These are phyloP conservation scores for Noctua pronuba DNA, from an alignment of 2,888 invertebrate genomes.

Conservation along the genomic window DNA sequence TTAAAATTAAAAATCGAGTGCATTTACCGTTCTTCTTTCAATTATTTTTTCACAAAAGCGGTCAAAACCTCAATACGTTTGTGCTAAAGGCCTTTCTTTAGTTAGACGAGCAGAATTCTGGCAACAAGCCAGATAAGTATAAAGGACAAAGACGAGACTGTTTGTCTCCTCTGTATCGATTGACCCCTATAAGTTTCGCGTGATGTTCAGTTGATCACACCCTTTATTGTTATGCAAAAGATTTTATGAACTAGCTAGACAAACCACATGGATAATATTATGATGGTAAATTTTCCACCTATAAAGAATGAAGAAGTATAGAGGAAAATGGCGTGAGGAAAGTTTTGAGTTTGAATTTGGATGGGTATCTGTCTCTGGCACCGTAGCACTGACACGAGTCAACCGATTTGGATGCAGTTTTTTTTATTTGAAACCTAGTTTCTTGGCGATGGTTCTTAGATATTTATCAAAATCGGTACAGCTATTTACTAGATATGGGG, in stretches of 20 bases:
- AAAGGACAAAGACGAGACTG: slow-evolving; percentile 9
- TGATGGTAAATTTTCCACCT: background rate
- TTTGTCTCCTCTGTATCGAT: slow-evolving; percentile 20
- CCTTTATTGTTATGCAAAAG: background rate
- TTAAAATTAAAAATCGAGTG: background rate
- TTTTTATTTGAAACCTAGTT: too few species aligned
- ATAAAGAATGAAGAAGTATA: too few species aligned
- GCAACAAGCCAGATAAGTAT: slow-evolving; percentile 27
- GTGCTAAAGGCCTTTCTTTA: slow-evolving; percentile 11
- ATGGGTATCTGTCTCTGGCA: too few species aligned
- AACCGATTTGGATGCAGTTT: too few species aligned
- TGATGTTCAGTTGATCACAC: background rate
- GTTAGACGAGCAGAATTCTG: background rate
- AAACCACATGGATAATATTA: background rate
- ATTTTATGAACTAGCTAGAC: background rate
- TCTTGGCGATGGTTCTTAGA: too few species aligned
- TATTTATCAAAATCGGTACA: too few species aligned
- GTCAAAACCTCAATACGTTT: background rate
- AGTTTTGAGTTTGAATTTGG: too few species aligned
- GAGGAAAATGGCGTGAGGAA: too few species aligned
- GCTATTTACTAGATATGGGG: too few species aligned
- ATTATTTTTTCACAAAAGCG: background rate
- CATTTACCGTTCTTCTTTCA: background rate
- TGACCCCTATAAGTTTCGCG: background rate
- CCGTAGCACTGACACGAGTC: too few species aligned